These are phyloP conservation scores for Boulengeromyrus knoepffleri DNA, from an alignment of 2,113 vertebrate genomes.

Conservation along the genomic window DNA sequence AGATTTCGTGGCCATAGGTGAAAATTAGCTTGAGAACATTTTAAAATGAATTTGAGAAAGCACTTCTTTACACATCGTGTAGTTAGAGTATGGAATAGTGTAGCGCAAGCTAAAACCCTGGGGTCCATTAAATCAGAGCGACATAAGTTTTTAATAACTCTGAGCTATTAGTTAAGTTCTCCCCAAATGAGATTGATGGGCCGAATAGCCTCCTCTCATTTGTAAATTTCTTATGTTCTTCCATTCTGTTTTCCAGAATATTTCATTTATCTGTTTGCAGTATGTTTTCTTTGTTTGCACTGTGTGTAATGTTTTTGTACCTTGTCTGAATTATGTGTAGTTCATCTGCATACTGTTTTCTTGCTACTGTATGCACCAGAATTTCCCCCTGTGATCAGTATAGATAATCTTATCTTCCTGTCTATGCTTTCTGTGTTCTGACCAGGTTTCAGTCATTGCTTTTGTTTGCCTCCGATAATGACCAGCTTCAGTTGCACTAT, in stretches of 20 bases:
- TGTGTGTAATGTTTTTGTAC: not conserved
- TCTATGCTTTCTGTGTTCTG: not conserved
- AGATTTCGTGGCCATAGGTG: too few species aligned
- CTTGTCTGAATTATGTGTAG: not conserved
- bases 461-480: not conserved
- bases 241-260: not conserved
- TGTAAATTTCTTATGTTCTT: not conserved
- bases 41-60: too few species aligned
- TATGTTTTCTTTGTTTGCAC: not conserved
- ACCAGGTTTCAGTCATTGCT: not conserved
- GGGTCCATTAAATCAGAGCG: too few species aligned
- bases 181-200: too few species aligned
- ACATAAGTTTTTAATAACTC: too few species aligned
- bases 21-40: too few species aligned
- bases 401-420: not conserved
- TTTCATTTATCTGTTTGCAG: not conserved
- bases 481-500: not conserved
- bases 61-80: too few species aligned
- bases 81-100: too few species aligned
- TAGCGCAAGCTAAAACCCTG: too few species aligned
- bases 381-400: not conserved
- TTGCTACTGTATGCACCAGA: not conserved
- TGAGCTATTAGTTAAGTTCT: too few species aligned
- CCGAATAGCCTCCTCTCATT: too few species aligned
- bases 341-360: not conserved